Conservation (phyloP, 1,140 invertebrate species). For the Mamestra configurata region DNA sequence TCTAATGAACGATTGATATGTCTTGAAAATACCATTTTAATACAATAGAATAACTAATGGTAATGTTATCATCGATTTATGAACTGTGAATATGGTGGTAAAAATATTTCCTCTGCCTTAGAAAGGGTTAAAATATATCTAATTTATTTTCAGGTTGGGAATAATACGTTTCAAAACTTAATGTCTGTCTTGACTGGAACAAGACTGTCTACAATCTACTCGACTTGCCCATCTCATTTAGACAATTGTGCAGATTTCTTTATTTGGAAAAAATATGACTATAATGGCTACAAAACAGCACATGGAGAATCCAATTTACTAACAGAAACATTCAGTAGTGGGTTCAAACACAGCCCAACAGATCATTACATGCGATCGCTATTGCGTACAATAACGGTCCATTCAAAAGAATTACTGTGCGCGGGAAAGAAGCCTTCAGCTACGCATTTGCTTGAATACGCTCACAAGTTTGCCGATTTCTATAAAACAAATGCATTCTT, state of each 20-base stretch:
- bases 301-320: slow-evolving; percentile 81
- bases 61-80: too few relatives aligned
- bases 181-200: slow-evolving; percentile 93
- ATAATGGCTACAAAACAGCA: slow-evolving; percentile 78
- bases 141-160: slow-evolving; percentile 88
- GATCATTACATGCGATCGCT: slow-evolving; percentile 93
- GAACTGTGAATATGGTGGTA: too few relatives aligned
- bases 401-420: slow-evolving; percentile 81
- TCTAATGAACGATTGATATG: too few relatives aligned
- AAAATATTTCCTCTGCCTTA: too few relatives aligned
- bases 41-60: too few relatives aligned
- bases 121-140: too few relatives aligned
- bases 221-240: slow-evolving; percentile 87
- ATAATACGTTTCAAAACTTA: slow-evolving; percentile 95
- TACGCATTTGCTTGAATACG: slow-evolving; percentile 89
- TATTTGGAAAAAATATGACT: slow-evolving; percentile 79
- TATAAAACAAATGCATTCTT: slow-evolving; percentile 89
- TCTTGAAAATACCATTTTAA: too few relatives aligned
- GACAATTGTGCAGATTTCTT: slow-evolving; percentile 78
- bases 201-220: slow-evolving; percentile 83
- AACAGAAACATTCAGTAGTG: slow-evolving; percentile 77
- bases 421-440: slow-evolving; percentile 88
- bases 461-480: slow-evolving; percentile 89
- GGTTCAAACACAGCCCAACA: slow-evolving; percentile 87
- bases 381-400: slow-evolving; percentile 88